phyloP scores from a whole-genome alignment of 2,888 invertebrate species.

The Agrilus mali region DNA sequence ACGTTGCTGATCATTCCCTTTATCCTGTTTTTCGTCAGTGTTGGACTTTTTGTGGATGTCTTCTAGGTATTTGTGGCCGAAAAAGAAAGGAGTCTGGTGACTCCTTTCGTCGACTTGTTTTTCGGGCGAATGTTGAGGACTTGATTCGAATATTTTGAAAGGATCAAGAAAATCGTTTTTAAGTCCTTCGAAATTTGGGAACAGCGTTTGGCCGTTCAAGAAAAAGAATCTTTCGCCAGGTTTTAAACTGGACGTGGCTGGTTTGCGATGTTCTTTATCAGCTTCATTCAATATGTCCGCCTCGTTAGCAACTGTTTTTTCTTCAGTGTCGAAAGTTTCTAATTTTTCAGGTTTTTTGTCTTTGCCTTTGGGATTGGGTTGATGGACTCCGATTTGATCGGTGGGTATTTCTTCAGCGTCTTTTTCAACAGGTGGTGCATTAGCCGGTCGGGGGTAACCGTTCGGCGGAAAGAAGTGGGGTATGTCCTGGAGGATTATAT shows the following conservation, averaged over 20 bases:
- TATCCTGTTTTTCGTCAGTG: too few relatives aligned
- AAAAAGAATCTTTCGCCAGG: slow-evolving; percentile 45
- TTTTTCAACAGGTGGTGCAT: slow-evolving; percentile 29
- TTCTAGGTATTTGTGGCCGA: too few relatives aligned
- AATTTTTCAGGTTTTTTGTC: slow-evolving; percentile 27
- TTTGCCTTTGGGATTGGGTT: slow-evolving; percentile 12
- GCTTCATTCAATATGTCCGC: slow-evolving; percentile 20
- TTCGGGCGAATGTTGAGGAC: too few relatives aligned
- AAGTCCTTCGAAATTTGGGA: slow-evolving; percentile 18
- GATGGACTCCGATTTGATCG: slow-evolving; percentile 24
- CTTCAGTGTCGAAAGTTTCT: slow-evolving; percentile 27
- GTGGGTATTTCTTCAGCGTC: slow-evolving; percentile 32
- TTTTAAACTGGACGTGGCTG: slow-evolving; percentile 10
- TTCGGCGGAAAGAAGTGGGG: slow-evolving; percentile 21
- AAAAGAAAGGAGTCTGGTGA: too few relatives aligned
- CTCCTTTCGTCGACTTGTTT: too few relatives aligned
- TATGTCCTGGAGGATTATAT: slow-evolving; percentile 10
- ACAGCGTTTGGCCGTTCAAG: slow-evolving; percentile 40
- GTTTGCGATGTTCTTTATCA: slow-evolving; percentile 12
- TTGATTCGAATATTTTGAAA: too few relatives aligned
- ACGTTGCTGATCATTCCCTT: too few relatives aligned
- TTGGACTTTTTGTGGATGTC: too few relatives aligned
- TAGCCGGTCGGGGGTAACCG: slow-evolving; percentile 26
- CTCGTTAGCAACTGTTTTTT: slow-evolving; percentile 15
- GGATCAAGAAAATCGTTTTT: too few relatives aligned